Percentiles rank a stretch among this genome's conserved stretches.
These are phyloP conservation scores for Tipula confusa DNA, from an alignment of 2,888 invertebrate species.

Conservation along the genomic window DNA sequence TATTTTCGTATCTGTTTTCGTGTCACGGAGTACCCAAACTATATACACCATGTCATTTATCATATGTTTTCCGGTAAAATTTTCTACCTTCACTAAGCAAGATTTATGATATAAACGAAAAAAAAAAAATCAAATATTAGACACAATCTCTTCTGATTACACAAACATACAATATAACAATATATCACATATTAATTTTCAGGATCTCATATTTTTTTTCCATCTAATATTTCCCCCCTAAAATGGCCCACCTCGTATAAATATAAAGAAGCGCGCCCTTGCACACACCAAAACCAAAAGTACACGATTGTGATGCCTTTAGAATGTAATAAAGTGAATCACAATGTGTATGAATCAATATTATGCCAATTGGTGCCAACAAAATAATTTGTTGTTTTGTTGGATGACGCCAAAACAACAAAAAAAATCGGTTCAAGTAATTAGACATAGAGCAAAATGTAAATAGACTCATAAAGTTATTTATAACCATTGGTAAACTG, in stretches of 20 bases:
- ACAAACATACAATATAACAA: background rate
- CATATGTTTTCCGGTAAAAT: background rate
- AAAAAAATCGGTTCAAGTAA: background rate
- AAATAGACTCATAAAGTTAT: slow-evolving; percentile 15
- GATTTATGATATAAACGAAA: slow-evolving; percentile 27
- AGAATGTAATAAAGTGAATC: background rate
- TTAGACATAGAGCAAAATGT: slow-evolving; percentile 14
- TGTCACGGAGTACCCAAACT: slow-evolving; percentile 26
- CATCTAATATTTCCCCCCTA: background rate
- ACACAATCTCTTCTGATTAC: slow-evolving; percentile 20
- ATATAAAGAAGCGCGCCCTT: background rate
- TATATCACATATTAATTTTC: background rate
- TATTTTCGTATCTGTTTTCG: background rate
- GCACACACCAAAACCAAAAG: background rate
- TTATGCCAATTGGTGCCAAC: background rate
- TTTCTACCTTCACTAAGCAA: slow-evolving; percentile 25
- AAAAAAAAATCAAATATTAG: slow-evolving; percentile 21
- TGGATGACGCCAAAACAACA: background rate
- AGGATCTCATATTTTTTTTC: background rate
- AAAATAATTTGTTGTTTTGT: background rate
- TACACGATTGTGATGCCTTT: background rate
- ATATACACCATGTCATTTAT: slow-evolving; percentile 30
- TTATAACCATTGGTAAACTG: background rate
- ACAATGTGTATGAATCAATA: background rate
- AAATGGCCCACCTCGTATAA: background rate